A percentile compares a stretch with the other conserved stretches of the same genome.
Evolutionary conservation across 2,797 vertebrate species (phyloP).

Genomic region (Sphaeramia orbicularis): DNA sequence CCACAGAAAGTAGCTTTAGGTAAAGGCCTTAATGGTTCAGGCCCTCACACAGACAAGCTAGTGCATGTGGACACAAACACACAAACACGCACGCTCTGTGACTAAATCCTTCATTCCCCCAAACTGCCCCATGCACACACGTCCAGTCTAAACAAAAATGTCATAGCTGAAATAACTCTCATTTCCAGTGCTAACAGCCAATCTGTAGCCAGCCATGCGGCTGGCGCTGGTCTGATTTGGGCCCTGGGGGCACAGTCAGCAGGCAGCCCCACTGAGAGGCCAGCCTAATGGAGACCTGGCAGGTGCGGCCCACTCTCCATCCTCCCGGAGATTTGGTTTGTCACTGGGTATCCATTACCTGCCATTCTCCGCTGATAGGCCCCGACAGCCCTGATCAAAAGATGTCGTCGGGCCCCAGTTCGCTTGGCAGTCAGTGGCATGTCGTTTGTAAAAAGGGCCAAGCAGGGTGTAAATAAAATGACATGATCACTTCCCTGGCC

Average conservation of each 20-base stretch:
- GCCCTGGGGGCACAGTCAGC: slow-evolving; percentile 94
- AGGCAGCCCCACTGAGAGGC: slow-evolving; percentile 93
- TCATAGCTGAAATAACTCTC: slow-evolving; percentile 99
- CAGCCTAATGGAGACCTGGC: slow-evolving; percentile 99
- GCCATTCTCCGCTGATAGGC: slow-evolving; percentile 99
- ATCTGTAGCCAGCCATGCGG: slow-evolving; percentile 88
- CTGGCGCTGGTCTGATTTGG: slow-evolving; percentile 96
- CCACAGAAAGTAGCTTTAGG: slow-evolving; percentile 41
- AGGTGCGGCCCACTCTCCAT: slow-evolving; percentile 97
- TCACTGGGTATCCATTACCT: slow-evolving; percentile 99
- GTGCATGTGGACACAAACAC: slow-evolving; percentile 26
- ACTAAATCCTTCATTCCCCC: slow-evolving; percentile 68
- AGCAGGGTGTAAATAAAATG: slow-evolving; percentile 99
- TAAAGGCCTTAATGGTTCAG: slow-evolving; percentile 35
- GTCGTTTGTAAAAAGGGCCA: slow-evolving; percentile 98
- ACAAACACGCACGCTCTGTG: slow-evolving; percentile 38
- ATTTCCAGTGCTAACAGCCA: slow-evolving; percentile 99
- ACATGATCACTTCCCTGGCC: slow-evolving; percentile 99
- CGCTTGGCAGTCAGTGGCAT: slow-evolving; percentile 97
- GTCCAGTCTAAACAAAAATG: slow-evolving; percentile 94
- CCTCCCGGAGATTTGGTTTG: slow-evolving; percentile 99
- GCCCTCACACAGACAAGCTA: slow-evolving; percentile 27
- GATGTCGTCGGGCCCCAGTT: slow-evolving; percentile 97
- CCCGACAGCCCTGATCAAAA: slow-evolving; percentile 99
- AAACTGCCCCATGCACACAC: slow-evolving; percentile 56